Conservation (phyloP, 2,113 vertebrate genomes). For the Heptranchias perlo region DNA sequence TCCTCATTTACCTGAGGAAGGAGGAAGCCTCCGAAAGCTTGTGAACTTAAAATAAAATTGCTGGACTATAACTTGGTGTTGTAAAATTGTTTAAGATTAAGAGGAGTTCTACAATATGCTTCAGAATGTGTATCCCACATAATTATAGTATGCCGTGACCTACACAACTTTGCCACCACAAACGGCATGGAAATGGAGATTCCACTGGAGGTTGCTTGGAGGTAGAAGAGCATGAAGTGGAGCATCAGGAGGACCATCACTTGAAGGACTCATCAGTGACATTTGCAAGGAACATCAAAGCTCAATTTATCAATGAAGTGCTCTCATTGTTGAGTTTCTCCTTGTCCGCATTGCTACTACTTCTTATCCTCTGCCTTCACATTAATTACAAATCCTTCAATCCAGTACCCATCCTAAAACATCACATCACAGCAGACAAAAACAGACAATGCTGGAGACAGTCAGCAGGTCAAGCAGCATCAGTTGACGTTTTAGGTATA, state of each 20-base stretch:
- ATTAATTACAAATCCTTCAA: background rate
- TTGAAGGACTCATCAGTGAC: too few species aligned
- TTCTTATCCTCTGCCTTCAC: background rate
- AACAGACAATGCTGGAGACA: background rate
- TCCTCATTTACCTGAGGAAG: too few species aligned
- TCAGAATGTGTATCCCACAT: too few species aligned
- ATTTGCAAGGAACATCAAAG: background rate
- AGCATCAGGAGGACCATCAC: background rate
- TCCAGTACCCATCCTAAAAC: background rate
- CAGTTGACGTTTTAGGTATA: background rate
- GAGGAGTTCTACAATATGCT: too few species aligned
- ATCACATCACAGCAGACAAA: background rate
- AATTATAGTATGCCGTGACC: background rate
- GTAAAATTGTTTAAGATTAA: too few species aligned
- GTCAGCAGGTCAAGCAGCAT: background rate
- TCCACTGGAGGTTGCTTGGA: background rate
- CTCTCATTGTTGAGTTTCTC: background rate
- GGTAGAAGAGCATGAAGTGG: background rate
- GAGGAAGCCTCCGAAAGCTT: too few species aligned
- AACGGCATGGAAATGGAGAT: background rate
- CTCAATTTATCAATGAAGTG: background rate
- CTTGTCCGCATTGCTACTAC: background rate
- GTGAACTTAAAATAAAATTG: too few species aligned
- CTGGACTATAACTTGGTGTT: too few species aligned
- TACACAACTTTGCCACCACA: background rate